Evolutionary conservation across 2,113 vertebrate genomes (phyloP).

Genomic region (Rattus rattus): DNA sequence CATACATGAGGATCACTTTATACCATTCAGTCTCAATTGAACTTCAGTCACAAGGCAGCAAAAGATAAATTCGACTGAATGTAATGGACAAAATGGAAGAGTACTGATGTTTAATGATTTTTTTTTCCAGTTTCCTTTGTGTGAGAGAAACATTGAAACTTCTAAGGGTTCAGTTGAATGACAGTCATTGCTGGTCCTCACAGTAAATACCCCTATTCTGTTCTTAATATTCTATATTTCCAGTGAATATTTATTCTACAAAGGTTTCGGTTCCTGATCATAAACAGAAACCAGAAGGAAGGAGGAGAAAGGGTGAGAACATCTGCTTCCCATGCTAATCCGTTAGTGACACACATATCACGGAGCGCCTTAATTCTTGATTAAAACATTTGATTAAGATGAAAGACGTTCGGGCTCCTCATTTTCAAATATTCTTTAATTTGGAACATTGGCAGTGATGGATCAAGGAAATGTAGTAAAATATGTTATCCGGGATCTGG

Average conservation of each 20-base stretch:
- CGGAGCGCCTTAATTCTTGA: conserved; percentile 50
- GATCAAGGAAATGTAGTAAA: conserved; percentile 63
- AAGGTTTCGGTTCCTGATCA: conserved; percentile 4
- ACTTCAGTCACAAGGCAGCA: neutral
- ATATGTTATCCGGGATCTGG: conserved; percentile 32
- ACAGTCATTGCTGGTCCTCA: neutral
- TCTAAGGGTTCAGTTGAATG: neutral
- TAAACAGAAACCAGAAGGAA: conserved; percentile 22
- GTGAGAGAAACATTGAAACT: conserved; percentile 1
- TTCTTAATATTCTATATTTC: conserved; percentile 33
- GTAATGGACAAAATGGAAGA: neutral
- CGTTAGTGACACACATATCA: neutral
- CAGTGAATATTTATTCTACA: neutral
- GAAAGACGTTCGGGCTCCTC: conserved; percentile 49
- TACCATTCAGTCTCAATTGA: conserved; percentile 4
- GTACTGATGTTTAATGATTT: neutral
- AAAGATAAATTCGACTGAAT: neutral
- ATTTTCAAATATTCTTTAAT: conserved; percentile 58
- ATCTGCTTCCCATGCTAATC: neutral
- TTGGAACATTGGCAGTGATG: conserved; percentile 57
- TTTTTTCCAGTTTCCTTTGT: neutral
- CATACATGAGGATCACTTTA: conserved; percentile 21
- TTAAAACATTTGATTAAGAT: conserved; percentile 64
- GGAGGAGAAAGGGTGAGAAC: neutral
- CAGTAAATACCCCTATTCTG: neutral